Evolutionary conservation across 2,113 vertebrate species (phyloP).

Genomic region (Athene cunicularia): DNA sequence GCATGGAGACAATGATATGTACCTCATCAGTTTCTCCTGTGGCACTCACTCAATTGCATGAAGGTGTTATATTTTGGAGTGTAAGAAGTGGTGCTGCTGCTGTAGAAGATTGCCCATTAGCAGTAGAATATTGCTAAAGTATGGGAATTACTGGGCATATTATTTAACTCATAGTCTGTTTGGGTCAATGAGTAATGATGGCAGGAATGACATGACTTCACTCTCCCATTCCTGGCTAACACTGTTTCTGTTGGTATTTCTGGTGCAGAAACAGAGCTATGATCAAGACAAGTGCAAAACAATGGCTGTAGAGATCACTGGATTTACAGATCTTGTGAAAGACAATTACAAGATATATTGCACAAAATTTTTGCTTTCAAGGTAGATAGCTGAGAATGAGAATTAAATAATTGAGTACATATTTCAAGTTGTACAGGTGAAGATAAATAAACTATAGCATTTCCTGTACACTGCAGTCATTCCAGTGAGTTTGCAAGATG

Average conservation of each 20-base stretch:
- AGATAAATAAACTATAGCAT: not conserved
- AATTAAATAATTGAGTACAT: not conserved
- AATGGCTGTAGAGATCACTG: not conserved
- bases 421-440: not conserved
- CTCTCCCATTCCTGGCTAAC: not conserved
- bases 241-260: not conserved
- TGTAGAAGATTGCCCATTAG: not conserved
- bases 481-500: not conserved
- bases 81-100: not conserved
- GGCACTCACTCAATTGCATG: fast-evolving
- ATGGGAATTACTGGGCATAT: not conserved
- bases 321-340: not conserved
- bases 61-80: not conserved
- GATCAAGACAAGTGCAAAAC: not conserved
- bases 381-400: not conserved
- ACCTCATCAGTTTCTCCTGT: not conserved
- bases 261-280: not conserved
- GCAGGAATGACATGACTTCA: not conserved
- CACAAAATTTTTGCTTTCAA: not conserved
- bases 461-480: not conserved
- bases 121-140: not conserved
- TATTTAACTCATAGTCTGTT: not conserved
- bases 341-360: not conserved
- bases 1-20: not conserved
- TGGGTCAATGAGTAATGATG: not conserved